These are phyloP conservation scores for Cydia amplana DNA, from an alignment of 1,140 invertebrate species.

Conservation along the genomic window DNA sequence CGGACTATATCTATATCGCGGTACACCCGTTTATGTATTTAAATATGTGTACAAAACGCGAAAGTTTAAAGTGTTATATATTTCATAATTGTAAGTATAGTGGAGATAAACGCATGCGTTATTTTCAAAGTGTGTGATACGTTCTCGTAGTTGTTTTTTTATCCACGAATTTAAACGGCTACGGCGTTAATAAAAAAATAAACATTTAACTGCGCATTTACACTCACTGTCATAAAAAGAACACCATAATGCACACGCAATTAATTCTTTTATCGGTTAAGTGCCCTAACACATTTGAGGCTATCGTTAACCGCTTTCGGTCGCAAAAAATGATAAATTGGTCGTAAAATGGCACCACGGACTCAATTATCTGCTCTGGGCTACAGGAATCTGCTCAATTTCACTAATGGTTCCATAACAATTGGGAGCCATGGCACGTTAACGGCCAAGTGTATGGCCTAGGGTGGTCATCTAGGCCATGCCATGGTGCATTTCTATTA, in stretches of 20 bases:
- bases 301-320: slow-evolving; percentile 22
- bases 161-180: too few species aligned
- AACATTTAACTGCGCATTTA: not conserved
- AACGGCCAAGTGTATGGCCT: not conserved
- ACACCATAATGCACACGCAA: not conserved
- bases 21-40: too few species aligned
- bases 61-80: too few species aligned
- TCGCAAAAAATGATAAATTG: slow-evolving; percentile 28
- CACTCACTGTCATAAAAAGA: not conserved
- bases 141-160: too few species aligned
- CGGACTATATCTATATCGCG: too few species aligned
- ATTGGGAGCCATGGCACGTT: not conserved
- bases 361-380: slow-evolving; percentile 24
- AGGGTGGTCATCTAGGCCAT: not conserved
- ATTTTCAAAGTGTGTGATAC: too few species aligned
- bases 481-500: not conserved
- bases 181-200: not conserved
- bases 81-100: too few species aligned
- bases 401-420: slow-evolving; percentile 28
- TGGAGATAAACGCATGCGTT: too few species aligned
- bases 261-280: slow-evolving; percentile 9
- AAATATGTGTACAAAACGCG: too few species aligned
- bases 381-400: slow-evolving; percentile 16
- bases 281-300: slow-evolving; percentile 4
- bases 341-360: slow-evolving; percentile 25